Evolutionary conservation across 1,140 invertebrate genomes (phyloP).

Genomic region (Nomia melanderi): DNA sequence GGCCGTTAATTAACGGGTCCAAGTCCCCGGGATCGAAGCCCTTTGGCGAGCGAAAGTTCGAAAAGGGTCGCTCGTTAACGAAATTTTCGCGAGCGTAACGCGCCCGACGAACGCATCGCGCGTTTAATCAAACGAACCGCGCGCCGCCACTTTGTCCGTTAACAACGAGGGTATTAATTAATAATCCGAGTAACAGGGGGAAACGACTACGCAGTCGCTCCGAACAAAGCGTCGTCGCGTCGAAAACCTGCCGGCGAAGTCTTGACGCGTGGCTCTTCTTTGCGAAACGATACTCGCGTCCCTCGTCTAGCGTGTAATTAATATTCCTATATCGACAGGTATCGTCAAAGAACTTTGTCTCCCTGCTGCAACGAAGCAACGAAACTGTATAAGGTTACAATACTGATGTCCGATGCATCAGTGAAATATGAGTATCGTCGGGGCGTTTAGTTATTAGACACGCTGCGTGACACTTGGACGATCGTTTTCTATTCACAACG

Average conservation of each 20-base stretch:
- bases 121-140: slow-evolving; percentile 30
- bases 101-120: neutral
- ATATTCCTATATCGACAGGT: slow-evolving; percentile 9
- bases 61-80: slow-evolving; percentile 5
- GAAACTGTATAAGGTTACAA: too few relatives aligned
- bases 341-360: too few relatives aligned
- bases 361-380: too few relatives aligned
- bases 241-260: too few relatives aligned
- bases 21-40: neutral
- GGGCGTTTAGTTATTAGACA: too few relatives aligned
- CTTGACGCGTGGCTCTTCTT: neutral
- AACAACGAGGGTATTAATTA: slow-evolving; percentile 29
- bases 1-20: slow-evolving; percentile 4
- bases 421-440: too few relatives aligned
- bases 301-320: slow-evolving; percentile 8
- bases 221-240: neutral
- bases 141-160: slow-evolving; percentile 2
- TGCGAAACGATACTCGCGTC: neutral
- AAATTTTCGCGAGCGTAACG: neutral
- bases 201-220: neutral
- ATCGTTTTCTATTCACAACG: too few relatives aligned
- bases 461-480: too few relatives aligned
- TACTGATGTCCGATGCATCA: too few relatives aligned
- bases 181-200: slow-evolving; percentile 7
- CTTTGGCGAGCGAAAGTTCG: neutral